Evolutionary conservation across 2,113 vertebrate genomes (phyloP).

Genomic region (Paracanthobrama guichenoti): DNA sequence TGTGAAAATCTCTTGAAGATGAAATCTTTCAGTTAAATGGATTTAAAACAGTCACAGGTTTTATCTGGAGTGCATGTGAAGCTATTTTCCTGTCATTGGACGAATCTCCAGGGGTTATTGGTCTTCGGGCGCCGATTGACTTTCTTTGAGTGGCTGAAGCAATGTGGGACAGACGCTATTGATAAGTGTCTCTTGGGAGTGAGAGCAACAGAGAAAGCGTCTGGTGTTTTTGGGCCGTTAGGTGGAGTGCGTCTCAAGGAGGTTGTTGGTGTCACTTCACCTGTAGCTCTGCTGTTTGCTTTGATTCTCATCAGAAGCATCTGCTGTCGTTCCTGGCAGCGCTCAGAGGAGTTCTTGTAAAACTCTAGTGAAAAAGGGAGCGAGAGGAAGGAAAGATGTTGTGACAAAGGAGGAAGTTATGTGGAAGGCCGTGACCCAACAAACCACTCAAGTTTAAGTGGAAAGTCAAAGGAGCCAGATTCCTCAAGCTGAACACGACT

Average conservation of each 20-base stretch:
- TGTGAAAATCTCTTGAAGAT: constrained; percentile 3
- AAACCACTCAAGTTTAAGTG: constrained; percentile 32
- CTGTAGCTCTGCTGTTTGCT: constrained; percentile 61
- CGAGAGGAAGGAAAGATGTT: constrained; percentile 48
- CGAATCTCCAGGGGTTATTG: background rate
- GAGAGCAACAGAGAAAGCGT: background rate
- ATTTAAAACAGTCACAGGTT: background rate
- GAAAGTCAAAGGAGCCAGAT: constrained; percentile 23
- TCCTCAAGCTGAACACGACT: background rate
- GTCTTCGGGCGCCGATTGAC: constrained; percentile 8
- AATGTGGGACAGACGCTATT: constrained; percentile 21
- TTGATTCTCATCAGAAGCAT: constrained; percentile 31
- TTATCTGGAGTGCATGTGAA: constrained; percentile 4
- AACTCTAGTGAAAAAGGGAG: constrained; percentile 56
- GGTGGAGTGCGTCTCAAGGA: constrained; percentile 55
- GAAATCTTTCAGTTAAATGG: background rate
- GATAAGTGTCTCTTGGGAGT: constrained; percentile 48
- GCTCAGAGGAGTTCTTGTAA: constrained; percentile 43
- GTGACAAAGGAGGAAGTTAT: constrained; percentile 35
- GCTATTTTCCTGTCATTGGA: constrained; percentile 18
- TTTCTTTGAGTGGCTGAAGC: constrained; percentile 27
- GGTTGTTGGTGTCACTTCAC: constrained; percentile 69
- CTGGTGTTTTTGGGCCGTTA: constrained; percentile 1
- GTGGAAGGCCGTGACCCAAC: constrained; percentile 23
- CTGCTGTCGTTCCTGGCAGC: constrained; percentile 30